Evolutionary conservation across 2,797 vertebrate species (phyloP).

Genomic region (Eulemur coronatus): DNA sequence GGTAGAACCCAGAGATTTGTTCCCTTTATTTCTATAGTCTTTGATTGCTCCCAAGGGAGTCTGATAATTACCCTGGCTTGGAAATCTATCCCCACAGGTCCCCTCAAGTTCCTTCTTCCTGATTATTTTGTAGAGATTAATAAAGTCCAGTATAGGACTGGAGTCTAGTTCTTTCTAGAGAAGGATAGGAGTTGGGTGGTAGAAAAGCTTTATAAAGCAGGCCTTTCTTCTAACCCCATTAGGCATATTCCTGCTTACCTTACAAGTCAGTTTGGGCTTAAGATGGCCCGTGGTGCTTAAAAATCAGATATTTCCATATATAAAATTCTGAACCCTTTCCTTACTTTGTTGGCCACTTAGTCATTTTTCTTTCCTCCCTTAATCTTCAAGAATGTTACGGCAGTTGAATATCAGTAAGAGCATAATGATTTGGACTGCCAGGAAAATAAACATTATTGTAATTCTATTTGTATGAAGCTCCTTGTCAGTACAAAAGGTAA

Average conservation of each 20-base stretch:
- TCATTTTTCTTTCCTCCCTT: background rate
- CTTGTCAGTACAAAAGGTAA: background rate
- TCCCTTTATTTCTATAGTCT: background rate
- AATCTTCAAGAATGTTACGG: slow-evolving; percentile 4
- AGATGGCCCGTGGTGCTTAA: background rate
- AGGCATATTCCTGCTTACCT: background rate
- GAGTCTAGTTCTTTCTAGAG: background rate
- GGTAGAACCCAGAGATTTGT: background rate
- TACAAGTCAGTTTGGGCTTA: background rate
- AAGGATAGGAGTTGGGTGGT: background rate
- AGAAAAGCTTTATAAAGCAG: background rate
- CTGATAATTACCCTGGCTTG: background rate
- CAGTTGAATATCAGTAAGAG: slow-evolving; percentile 14
- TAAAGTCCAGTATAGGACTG: background rate
- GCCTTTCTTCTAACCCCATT: background rate
- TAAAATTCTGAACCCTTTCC: background rate
- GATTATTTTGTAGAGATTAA: slow-evolving; percentile 13
- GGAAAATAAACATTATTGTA: background rate
- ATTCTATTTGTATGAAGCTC: background rate
- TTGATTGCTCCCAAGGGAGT: background rate
- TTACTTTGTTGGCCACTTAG: background rate
- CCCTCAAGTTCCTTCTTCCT: background rate
- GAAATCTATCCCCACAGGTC: background rate
- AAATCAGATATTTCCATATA: background rate
- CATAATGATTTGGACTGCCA: background rate